Evolutionary conservation across 1,140 invertebrate species (phyloP).

Genomic region (Calosoma granatense): DNA sequence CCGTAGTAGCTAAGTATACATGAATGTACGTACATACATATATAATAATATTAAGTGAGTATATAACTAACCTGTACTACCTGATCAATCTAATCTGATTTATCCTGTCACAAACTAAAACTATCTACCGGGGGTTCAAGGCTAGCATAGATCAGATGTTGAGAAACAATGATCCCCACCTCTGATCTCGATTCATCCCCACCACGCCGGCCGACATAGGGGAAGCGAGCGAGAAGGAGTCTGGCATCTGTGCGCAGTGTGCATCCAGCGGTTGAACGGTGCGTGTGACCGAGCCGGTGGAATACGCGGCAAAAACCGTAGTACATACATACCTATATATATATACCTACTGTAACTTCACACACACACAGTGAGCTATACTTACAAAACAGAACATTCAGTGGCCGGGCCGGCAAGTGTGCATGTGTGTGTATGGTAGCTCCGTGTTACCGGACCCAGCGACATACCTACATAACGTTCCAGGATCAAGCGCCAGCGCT

Average conservation of each 20-base stretch:
- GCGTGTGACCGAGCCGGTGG: not conserved
- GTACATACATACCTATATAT: no score
- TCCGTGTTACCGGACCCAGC: no score
- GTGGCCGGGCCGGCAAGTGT: no score
- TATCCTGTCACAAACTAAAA: slow-evolving; percentile 12
- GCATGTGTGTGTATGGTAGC: no score
- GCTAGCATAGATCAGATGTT: slow-evolving; percentile 21
- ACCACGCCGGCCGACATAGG: not conserved
- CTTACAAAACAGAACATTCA: no score
- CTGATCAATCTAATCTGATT: slow-evolving; percentile 5
- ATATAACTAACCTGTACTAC: no score
- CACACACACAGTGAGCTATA: no score
- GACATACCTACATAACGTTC: no score
- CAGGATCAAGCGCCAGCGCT: not conserved
- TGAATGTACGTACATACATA: not conserved
- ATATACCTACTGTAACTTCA: no score
- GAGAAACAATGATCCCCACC: slow-evolving; percentile 22
- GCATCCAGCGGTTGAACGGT: not conserved
- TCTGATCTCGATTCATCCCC: slow-evolving; percentile 3
- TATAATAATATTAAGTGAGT: no score
- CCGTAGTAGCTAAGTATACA: no score
- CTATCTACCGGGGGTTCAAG: slow-evolving; percentile 13
- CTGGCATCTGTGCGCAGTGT: not conserved
- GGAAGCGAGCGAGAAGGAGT: not conserved
- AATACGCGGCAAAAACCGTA: no score